Conservation (phyloP, 2,888 invertebrate genomes). For the Megamerina dolium region DNA sequence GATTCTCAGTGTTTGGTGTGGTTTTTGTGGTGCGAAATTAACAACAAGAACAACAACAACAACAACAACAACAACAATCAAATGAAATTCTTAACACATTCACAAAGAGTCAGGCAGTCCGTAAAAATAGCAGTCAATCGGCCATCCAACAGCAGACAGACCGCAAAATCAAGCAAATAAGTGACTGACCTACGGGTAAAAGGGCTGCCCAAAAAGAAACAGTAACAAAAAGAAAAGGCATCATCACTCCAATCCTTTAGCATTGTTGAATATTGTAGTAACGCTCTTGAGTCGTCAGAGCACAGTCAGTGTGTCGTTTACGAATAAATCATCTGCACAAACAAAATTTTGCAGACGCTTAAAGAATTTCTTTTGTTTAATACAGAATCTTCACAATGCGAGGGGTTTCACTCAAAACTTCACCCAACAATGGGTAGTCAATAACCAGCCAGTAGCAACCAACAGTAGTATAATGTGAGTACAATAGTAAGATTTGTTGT, state of each 20-base stretch:
- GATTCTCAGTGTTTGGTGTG: neutral
- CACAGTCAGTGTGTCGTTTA: slow-evolving; percentile 18
- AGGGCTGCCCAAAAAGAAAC: neutral
- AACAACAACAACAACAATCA: no score
- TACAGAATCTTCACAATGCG: no score
- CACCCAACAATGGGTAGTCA: no score
- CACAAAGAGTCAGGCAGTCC: no score
- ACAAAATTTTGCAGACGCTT: slow-evolving; percentile 29
- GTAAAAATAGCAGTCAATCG: no score
- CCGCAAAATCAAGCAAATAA: neutral
- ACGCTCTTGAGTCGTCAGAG: neutral
- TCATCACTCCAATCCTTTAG: neutral
- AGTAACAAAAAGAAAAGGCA: neutral
- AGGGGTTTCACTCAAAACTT: no score
- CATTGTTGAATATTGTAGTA: neutral
- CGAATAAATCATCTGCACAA: slow-evolving; percentile 43
- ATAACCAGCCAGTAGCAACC: neutral
- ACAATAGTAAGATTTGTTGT: neutral
- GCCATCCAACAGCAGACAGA: neutral
- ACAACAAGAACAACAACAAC: neutral
- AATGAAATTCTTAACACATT: no score
- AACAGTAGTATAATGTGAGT: neutral
- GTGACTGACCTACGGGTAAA: neutral
- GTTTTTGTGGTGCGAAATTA: neutral
- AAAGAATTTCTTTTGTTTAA: slow-evolving; percentile 37